Conservation (phyloP, 1,140 invertebrate species). For the Trigoniulus corallinus region DNA sequence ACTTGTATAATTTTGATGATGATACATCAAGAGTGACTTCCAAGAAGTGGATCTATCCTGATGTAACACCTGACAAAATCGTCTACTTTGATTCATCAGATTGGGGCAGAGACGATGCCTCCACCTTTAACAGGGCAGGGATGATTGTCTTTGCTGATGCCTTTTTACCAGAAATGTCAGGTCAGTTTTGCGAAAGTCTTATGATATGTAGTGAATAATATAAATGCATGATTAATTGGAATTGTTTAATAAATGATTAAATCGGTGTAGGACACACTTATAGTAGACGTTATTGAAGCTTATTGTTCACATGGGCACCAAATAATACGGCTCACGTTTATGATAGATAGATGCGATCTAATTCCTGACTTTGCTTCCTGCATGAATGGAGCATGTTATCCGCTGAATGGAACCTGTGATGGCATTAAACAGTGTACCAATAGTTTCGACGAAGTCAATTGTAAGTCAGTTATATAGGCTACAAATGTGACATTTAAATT, state of each 20-base stretch:
- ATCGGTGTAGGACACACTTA: no score
- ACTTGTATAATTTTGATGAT: slow-evolving; percentile 2
- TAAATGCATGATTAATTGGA: no score
- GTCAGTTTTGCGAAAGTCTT: slow-evolving; percentile 10
- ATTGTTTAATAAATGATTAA: no score
- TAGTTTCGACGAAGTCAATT: slow-evolving; percentile 27
- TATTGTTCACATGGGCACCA: no score
- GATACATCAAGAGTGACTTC: slow-evolving; percentile 2
- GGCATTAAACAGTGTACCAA: neutral
- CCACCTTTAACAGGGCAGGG: neutral
- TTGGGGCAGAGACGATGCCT: neutral
- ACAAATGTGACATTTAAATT: neutral
- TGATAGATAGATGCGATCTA: no score
- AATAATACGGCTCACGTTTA: no score
- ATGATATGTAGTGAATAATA: slow-evolving; percentile 3
- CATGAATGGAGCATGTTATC: no score
- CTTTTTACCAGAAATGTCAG: slow-evolving; percentile 12
- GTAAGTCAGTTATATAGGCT: slow-evolving; percentile 18
- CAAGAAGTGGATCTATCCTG: slow-evolving; percentile 2
- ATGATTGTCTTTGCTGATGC: slow-evolving; percentile 10
- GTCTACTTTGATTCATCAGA: neutral
- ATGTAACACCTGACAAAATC: slow-evolving; percentile 1
- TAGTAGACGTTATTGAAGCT: no score
- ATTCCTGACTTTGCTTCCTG: no score
- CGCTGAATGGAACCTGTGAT: neutral